phyloP scores from a whole-genome alignment of 2,797 vertebrate species.

The Paratrypauchen microcephalus region DNA sequence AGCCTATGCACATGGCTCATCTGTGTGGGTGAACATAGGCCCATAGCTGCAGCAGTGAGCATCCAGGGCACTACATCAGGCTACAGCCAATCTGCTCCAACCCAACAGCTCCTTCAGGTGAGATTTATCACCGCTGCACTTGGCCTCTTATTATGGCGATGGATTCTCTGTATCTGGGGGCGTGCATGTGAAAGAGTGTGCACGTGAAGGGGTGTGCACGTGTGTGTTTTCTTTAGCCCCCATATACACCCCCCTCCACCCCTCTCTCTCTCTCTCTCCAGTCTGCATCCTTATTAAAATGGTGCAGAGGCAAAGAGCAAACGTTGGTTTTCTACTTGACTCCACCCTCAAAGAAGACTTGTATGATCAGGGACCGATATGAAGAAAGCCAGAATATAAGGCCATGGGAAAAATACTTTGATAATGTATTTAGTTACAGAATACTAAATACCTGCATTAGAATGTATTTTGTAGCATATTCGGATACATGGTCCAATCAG shows the following conservation, averaged over 20 bases:
- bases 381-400: neutral
- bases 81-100: constrained; percentile 71
- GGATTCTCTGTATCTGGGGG: constrained; percentile 67
- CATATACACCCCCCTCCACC: neutral
- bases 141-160: constrained; percentile 79
- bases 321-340: constrained; percentile 58
- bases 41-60: constrained; percentile 63
- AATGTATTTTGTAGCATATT: no score
- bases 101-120: constrained; percentile 77
- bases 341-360: constrained; percentile 62
- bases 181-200: constrained; percentile 7
- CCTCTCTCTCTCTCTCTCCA: constrained; percentile 11
- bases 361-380: constrained; percentile 25
- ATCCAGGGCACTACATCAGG: constrained; percentile 73
- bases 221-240: constrained; percentile 37
- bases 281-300: constrained; percentile 76
- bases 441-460: no score
- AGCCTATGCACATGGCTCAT: constrained; percentile 35
- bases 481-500: no score
- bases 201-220: constrained; percentile 3
- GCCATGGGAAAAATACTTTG: no score
- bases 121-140: constrained; percentile 82
- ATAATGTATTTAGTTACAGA: no score
- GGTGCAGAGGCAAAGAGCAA: constrained; percentile 64
- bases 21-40: constrained; percentile 56